Percentiles rank a stretch among this genome's conserved stretches.
Evolutionary conservation across 1,140 invertebrate genomes (phyloP).

Genomic region (Coptotermes formosanus): DNA sequence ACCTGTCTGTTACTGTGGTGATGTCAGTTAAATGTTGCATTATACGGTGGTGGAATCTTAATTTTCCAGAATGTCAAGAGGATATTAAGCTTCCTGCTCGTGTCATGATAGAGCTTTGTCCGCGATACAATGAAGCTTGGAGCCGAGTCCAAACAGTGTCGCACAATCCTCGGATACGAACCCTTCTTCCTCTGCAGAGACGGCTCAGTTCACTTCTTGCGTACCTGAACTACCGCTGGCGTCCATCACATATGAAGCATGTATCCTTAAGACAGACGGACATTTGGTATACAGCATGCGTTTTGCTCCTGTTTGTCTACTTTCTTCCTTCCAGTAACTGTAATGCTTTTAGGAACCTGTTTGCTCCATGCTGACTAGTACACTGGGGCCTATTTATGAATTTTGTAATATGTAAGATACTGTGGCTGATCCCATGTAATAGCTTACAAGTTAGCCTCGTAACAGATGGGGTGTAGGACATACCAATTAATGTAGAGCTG

Average conservation of each 20-base stretch:
- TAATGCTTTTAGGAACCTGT: too few species aligned
- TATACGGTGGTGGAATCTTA: neutral
- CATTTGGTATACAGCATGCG: neutral
- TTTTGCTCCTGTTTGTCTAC: too few species aligned
- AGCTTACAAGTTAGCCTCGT: too few species aligned
- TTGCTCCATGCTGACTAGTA: too few species aligned
- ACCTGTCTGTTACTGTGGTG: too few species aligned
- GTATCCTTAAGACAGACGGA: conserved; percentile 50
- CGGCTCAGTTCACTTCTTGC: conserved; percentile 69
- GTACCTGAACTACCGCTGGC: conserved; percentile 78
- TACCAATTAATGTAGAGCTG: too few species aligned
- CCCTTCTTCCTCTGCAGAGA: conserved; percentile 72
- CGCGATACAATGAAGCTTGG: conserved; percentile 77
- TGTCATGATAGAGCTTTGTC: conserved; percentile 73
- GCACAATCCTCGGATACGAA: conserved; percentile 85
- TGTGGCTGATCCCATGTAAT: too few species aligned
- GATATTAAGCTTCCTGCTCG: conserved; percentile 77
- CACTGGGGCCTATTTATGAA: too few species aligned
- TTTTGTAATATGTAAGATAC: too few species aligned
- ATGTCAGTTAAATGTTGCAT: too few species aligned
- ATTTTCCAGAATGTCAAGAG: conserved; percentile 65
- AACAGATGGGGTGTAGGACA: too few species aligned
- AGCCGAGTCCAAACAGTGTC: conserved; percentile 78
- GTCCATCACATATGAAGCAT: conserved; percentile 53
- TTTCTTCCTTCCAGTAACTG: too few species aligned